phyloP scores from a whole-genome alignment of 1,140 invertebrate genomes.

The Drosophila saltans region DNA sequence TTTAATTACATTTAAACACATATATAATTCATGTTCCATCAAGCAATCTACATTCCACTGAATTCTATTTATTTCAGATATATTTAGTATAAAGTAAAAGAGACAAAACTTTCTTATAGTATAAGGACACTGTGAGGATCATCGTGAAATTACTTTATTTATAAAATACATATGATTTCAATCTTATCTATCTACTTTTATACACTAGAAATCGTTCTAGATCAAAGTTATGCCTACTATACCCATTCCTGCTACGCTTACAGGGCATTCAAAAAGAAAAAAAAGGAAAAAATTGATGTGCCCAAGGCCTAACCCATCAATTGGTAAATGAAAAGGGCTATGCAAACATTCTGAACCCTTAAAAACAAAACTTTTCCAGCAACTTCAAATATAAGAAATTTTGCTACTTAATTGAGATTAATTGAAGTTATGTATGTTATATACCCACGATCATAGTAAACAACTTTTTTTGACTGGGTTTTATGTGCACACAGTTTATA shows the following conservation, averaged over 20 bases:
- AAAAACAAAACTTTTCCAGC: conserved; percentile 42
- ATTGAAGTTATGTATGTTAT: conserved; percentile 67
- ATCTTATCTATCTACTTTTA: no score
- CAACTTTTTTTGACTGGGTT: conserved; percentile 64
- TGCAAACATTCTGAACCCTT: conserved; percentile 48
- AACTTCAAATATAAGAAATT: conserved; percentile 47
- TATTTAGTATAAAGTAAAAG: no score
- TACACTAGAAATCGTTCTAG: no score
- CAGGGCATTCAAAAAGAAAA: not conserved
- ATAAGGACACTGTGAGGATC: no score
- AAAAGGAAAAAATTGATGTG: conserved; percentile 60
- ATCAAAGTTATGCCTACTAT: not conserved
- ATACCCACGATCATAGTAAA: conserved; percentile 60
- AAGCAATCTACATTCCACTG: no score
- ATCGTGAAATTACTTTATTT: no score
- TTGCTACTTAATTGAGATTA: conserved; percentile 77
- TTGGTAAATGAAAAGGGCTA: conserved; percentile 70
- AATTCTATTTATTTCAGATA: no score
- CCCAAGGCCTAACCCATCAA: conserved; percentile 63
- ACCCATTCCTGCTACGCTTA: conserved; percentile 28
- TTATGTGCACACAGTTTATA: conserved; percentile 64
- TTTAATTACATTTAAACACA: no score
- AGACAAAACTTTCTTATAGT: no score
- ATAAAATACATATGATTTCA: no score
- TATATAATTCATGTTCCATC: no score